These are phyloP conservation scores for Lordiphosa stackelbergi DNA, from an alignment of 1,140 invertebrate species.

Conservation along the genomic window DNA sequence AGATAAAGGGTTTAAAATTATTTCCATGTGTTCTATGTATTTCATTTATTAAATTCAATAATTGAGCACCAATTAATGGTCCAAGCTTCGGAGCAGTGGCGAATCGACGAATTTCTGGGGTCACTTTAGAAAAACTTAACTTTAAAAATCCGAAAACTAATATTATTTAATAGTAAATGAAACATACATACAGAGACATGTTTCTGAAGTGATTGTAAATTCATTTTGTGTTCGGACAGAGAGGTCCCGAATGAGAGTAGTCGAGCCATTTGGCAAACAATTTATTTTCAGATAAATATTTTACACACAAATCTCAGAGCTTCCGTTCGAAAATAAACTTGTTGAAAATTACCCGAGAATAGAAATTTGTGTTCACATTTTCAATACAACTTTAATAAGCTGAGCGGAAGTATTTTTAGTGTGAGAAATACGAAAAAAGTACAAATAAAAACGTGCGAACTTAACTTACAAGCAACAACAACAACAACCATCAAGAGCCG, in stretches of 20 bases:
- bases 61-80: too few relatives aligned
- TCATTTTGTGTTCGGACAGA: conserved; percentile 52
- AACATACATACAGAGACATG: too few relatives aligned
- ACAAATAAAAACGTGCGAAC: conserved; percentile 67
- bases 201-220: conserved; percentile 37
- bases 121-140: too few relatives aligned
- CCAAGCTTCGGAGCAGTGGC: too few relatives aligned
- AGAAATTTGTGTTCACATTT: conserved; percentile 3
- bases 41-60: too few relatives aligned
- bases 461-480: conserved; percentile 54
- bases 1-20: too few relatives aligned
- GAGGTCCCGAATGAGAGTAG: neutral
- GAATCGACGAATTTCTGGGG: too few relatives aligned
- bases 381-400: conserved; percentile 38
- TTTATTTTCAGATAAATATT: conserved; percentile 18
- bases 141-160: too few relatives aligned
- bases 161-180: too few relatives aligned
- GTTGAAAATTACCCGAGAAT: conserved; percentile 1
- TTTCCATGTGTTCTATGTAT: too few relatives aligned
- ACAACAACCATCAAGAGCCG: conserved; percentile 41
- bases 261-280: conserved; percentile 31
- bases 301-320: neutral
- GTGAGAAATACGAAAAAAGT: conserved; percentile 22
- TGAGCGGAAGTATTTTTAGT: conserved; percentile 44
- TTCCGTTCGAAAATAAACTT: conserved; percentile 27